Evolutionary conservation across 2,888 invertebrate species (phyloP), one percentile per base, ranked within the genome.

Genomic region (Ephialtes manifestator): DNA sequence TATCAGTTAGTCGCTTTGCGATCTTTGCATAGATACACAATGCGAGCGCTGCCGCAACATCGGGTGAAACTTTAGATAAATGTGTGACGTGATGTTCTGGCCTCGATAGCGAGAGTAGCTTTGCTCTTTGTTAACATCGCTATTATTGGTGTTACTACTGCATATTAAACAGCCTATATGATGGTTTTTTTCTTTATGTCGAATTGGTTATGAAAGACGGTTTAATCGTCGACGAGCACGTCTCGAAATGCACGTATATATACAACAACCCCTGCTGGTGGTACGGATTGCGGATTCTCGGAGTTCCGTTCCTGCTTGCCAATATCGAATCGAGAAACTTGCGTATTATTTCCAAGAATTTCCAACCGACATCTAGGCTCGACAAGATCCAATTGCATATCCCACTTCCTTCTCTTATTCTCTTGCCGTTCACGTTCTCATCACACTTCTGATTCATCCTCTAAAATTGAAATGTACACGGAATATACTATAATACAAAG

Each of bases 281-380:
- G 89, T 88, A 81, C 89, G 92, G 92, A 92, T 92, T 92, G 92
- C 91, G 90, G 90, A 93, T 92, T 92, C 92, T 92, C 86, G 86
- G 88, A 91, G 89, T 92, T 90, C 90, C 90, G 86, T 89, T 86
- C 89, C 91, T 92, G 90, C 89, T 91, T 90, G 89, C 90, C 89
- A 89, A 68, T 68, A 46, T 68, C 68, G 68, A 68, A 48, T 43
- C 39, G 43, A 13, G 43, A 68, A 68, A 24, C 46, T 89, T 88
- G 88, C 90, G 89, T 90, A 90, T 91, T 89, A 90, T 87, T 90
- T 89, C 87, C 88, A 81, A 65, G 67, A 53, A 83, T 86, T 82
- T 76, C 28, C 48, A 39, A 15, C 28, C 68, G 11, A 43, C 28
- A 46, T 46, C 65, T 18, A 46, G 24, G 20, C 24, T 28, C 28